Percentiles rank a stretch among this genome's conserved stretches.
Conservation (phyloP, 2,797 vertebrate genomes). For the Diplodus sargus region DNA sequence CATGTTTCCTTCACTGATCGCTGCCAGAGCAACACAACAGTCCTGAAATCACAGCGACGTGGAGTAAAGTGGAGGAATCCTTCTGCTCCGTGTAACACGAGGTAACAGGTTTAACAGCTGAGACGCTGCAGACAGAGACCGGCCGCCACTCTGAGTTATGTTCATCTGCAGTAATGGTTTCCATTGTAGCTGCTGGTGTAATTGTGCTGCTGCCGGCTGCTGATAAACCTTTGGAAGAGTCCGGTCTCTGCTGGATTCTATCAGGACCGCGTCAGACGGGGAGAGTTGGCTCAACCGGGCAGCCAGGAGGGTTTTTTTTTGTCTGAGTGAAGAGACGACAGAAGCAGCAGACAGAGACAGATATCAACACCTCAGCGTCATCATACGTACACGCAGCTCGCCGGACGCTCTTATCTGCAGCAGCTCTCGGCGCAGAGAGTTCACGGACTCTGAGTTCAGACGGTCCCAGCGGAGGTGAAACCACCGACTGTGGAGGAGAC, state of each 20-base stretch:
- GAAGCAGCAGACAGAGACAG: slow-evolving; percentile 31
- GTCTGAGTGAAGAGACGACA: slow-evolving; percentile 38
- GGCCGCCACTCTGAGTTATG: slow-evolving; percentile 58
- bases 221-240: slow-evolving; percentile 76
- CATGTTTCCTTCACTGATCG: slow-evolving; percentile 39
- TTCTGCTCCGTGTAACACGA: slow-evolving; percentile 37
- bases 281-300: slow-evolving; percentile 39
- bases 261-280: slow-evolving; percentile 60
- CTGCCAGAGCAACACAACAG: slow-evolving; percentile 17
- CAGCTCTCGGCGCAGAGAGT: too few relatives aligned
- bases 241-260: slow-evolving; percentile 71
- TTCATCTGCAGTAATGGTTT: slow-evolving; percentile 64
- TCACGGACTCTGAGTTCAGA: slow-evolving; percentile 6
- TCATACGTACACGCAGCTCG: slow-evolving; percentile 20
- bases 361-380: slow-evolving; percentile 48
- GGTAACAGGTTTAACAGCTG: slow-evolving; percentile 54
- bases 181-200: slow-evolving; percentile 67
- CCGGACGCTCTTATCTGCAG: slow-evolving; percentile 10
- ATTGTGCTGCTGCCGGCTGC: slow-evolving; percentile 72
- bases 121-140: slow-evolving; percentile 35
- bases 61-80: slow-evolving; percentile 37
- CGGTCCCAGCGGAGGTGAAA: slow-evolving; percentile 54
- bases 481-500: slow-evolving; percentile 41
- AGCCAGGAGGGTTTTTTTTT: slow-evolving; percentile 34
- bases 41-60: slow-evolving; percentile 5